Percentiles rank a stretch among this genome's conserved stretches.
These are phyloP conservation scores for Labeo catla DNA, from an alignment of 2,113 vertebrate genomes.

Conservation along the genomic window DNA sequence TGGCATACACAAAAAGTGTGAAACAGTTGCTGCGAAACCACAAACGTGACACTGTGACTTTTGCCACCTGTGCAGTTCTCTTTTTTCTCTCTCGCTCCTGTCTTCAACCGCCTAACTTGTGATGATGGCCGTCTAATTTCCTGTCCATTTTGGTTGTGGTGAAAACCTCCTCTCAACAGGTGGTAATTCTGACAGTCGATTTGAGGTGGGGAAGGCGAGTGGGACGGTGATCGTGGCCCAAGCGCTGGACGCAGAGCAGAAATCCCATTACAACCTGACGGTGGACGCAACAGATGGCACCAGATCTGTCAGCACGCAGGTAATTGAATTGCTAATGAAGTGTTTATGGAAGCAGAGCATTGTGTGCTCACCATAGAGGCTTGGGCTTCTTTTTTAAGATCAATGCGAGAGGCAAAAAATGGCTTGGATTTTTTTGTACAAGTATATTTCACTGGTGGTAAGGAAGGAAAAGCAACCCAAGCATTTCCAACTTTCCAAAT, in stretches of 20 bases:
- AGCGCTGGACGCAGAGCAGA: conserved; percentile 93
- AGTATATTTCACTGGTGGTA: neutral
- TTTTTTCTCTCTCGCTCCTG: conserved; percentile 3
- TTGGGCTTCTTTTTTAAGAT: conserved; percentile 59
- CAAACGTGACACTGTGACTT: conserved; percentile 35
- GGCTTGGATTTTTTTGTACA: neutral
- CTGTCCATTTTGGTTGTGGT: conserved; percentile 60
- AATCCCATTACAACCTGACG: conserved; percentile 96
- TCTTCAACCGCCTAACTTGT: conserved; percentile 31
- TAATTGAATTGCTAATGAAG: conserved; percentile 77
- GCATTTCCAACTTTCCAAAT: conserved; percentile 9
- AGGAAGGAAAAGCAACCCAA: neutral
- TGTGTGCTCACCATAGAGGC: conserved; percentile 5
- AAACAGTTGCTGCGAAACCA: neutral
- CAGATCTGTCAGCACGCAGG: conserved; percentile 90
- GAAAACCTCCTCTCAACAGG: conserved; percentile 78
- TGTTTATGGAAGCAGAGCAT: conserved; percentile 65
- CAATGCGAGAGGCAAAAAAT: conserved; percentile 4
- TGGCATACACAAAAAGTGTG: neutral
- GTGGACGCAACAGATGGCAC: conserved; percentile 96
- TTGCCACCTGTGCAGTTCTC: conserved; percentile 30
- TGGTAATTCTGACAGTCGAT: conserved; percentile 96
- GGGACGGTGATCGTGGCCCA: conserved; percentile 92
- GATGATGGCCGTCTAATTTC: conserved; percentile 65
- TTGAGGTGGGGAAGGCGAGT: conserved; percentile 95